A percentile compares a stretch with the other conserved stretches of the same genome.
Conservation (phyloP, 2,113 vertebrate genomes). For the Physeter macrocephalus region DNA sequence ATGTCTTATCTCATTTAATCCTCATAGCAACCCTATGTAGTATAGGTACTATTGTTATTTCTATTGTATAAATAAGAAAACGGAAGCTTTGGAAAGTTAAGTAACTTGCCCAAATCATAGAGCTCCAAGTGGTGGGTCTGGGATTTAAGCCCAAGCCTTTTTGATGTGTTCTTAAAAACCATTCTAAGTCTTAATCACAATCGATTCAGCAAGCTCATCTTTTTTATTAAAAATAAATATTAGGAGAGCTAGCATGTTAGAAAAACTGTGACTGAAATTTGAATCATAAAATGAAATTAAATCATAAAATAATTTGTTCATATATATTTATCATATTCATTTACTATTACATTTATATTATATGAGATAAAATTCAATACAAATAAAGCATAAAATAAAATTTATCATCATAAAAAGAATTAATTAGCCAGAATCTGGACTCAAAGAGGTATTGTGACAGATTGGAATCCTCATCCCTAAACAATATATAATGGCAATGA, state of each 20-base stretch:
- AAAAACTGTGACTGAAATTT: not conserved
- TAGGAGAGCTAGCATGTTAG: not conserved
- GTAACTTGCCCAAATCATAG: not conserved
- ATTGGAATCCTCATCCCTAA: not conserved
- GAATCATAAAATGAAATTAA: not conserved
- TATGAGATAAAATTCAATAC: not conserved
- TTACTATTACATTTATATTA: not conserved
- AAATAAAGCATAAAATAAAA: constrained; percentile 18
- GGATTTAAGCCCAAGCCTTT: not conserved
- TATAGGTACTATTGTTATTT: not conserved
- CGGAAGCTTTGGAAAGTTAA: not conserved
- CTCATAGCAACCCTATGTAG: not conserved
- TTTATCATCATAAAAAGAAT: not conserved
- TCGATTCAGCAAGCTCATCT: not conserved
- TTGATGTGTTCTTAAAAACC: not conserved
- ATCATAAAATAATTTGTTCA: not conserved
- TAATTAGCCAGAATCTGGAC: not conserved
- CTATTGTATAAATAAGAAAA: not conserved
- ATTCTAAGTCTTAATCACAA: not conserved
- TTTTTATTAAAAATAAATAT: not conserved
- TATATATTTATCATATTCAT: not conserved
- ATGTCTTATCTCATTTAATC: not conserved
- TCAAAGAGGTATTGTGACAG: not conserved
- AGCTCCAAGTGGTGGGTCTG: not conserved
- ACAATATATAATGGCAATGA: constrained; percentile 8